Base-by-base conservation (phyloP, 2,797 vertebrate species). In the Pseudochirops cupreus region DNA sequence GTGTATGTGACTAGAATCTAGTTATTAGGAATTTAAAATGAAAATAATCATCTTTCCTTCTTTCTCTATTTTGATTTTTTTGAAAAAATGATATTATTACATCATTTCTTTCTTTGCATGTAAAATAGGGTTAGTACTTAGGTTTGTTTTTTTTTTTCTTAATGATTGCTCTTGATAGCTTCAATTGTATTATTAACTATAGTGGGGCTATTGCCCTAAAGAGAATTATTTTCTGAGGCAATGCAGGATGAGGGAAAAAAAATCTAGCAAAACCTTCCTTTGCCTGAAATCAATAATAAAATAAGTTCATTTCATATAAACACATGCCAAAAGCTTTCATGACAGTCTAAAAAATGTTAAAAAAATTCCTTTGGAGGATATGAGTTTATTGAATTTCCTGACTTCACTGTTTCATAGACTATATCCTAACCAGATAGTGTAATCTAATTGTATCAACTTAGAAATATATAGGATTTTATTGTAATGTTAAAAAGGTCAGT, bases 391-490 rank as follows among this genome's bases (percentile, higher is more conserved):
- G 98, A 98, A 98, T 98, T 98, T 98, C 96, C 97, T 98, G 97
- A 97, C 97, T 98, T 98, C 96, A 98, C 96, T 98, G 92, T 98
- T 98, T 98, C 98, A 98, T 96, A 98, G 97, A 97, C 97, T 98
- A 94, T 97, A 98, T 98, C 97, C 97, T 98, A 98, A 98, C 96
- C 97, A 97, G 97, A 98, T 98, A 95, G 96, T 98, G 95, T 98
- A 98, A 98, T 98, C 98, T 98, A 98, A 98, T 99, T 98, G 96
- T 98, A 98, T 98, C 97, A 97, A 97, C 97, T 95, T 98, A 97
- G 98, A 98, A 98, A 97, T 98, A 98, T 98, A 98, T 98, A 98
- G 97, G 97, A 98, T 99, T 99, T 98, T 98, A 99, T 99, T 99
- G 98, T 98, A 98, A 98, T 98, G 97, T 98, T 98, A 98, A 98